Base-by-base conservation (phyloP, 2,888 invertebrate genomes). In the Amblyjoppa proteus region DNA sequence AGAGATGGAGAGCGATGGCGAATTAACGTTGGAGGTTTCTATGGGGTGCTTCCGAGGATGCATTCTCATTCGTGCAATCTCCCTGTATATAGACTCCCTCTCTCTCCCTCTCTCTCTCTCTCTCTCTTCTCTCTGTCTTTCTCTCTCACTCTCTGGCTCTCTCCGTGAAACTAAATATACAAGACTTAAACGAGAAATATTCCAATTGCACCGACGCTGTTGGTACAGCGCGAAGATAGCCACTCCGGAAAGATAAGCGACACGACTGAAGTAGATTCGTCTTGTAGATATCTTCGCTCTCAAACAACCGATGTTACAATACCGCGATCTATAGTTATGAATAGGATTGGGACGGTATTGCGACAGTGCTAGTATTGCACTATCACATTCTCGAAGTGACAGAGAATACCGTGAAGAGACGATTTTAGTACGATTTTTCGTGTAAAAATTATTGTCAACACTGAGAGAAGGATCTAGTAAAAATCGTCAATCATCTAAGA, bases 11-110 rank as follows among this genome's bases (percentile, higher is more conserved):
- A n/a, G 31, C 41, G 53, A 66, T 51, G 45, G 66, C 51, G 76
- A 76, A 68, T 76, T 76, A 68, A 76, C 66, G 64, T 34, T 31
- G 3, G 13, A 45, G 64, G 45, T 16, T 75, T 64, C 45, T 51
- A n/a, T n/a, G 2, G 45, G 28, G 41, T 61, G 61, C 41, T 31
- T 58, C 58, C 61, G 51, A 66, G 64, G 64, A 49, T 75, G 75
- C 75, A 75, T 64, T 75, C 64, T 75, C 31, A 34, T 64, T 75
- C 34, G 64, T 75, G 64, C 75, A 64, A 56, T 56, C 25, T 56
- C 64, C 51, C 75, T 64, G 34, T 51, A 34, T 56, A 49, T 25
- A 56, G 56, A 56, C 25, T n/a, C 5, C 7, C 34, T 7, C 56
- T 11, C 20, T 20, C 1, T 7, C 20, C 0, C n/a, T 53, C 53